These are phyloP conservation scores for Poeciliopsis retropinna DNA, from an alignment of 2,113 vertebrate species.

Conservation along the genomic window DNA sequence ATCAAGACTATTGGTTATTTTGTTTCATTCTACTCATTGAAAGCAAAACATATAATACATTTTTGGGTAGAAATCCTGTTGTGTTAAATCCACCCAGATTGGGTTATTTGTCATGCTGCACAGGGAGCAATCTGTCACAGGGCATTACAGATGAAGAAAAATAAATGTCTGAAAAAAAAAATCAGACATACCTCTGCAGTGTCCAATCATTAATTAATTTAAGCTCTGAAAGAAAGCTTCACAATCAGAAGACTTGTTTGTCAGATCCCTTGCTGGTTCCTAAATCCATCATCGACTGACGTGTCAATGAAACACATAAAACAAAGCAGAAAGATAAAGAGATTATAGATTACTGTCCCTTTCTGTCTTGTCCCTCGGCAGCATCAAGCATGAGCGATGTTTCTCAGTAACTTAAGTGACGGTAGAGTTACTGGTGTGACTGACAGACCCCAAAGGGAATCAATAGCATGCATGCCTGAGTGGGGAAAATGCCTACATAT, in stretches of 20 bases:
- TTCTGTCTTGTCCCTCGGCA: constrained; percentile 16
- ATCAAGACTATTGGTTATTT: background rate
- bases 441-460: constrained; percentile 70
- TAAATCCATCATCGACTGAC: background rate
- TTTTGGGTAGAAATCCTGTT: background rate
- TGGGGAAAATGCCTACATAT: constrained; percentile 63
- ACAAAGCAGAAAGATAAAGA: constrained; percentile 41
- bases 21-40: background rate
- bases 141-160: background rate
- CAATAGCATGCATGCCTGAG: constrained; percentile 61
- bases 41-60: background rate
- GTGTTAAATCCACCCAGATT: background rate
- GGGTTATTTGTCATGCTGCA: background rate
- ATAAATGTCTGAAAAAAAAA: background rate
- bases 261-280: background rate
- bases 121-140: background rate
- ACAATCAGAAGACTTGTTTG: background rate
- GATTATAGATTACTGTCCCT: constrained; percentile 39
- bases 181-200: background rate
- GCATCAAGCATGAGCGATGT: constrained; percentile 58
- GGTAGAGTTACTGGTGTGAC: constrained; percentile 66
- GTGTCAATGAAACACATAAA: constrained; percentile 17
- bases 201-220: background rate
- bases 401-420: constrained; percentile 66
- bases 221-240: background rate